Base-by-base conservation (phyloP, 2,797 vertebrate species). In the Phalanger gymnotis region DNA sequence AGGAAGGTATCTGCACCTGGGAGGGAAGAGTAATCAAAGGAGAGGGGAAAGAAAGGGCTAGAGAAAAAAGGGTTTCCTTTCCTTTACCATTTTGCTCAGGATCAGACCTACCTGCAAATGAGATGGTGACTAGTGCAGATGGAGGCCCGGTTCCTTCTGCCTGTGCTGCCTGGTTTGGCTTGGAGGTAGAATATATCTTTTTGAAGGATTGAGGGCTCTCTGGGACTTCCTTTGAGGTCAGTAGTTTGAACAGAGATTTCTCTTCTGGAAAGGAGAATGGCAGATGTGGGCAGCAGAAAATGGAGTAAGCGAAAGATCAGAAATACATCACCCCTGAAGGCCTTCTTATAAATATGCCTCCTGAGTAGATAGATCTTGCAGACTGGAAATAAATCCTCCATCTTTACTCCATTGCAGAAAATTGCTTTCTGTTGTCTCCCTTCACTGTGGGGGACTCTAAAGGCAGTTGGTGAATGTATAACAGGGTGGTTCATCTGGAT, bases 191-290 rank as follows among this genome's bases (percentile, higher is more conserved):
- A 87, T 53, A 3, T 89, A 3, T 93, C 54, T 95, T 97, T 95
- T 58, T 93, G 27, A 91, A 54, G 54, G 91, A 91, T 30, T 66
- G 89, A 90, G n/a, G 57, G 34, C 58, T 52, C 90, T 95, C 19
- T 91, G 34, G 73, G 73, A 92, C 34, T 91, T 96, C 34, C 58
- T 87, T 40, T 28, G 94, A 92, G 97, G 47, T 96, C 98, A 94
- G 94, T 96, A 95, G 94, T 94, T 97, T 97, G 61, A 66, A 81
- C 97, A 97, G 91, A 89, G 93, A n/a, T 94, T 14, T 93, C 54
- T 97, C 58, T 93, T 96, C 97, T 97, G 92, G 58, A 95, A 98
- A 96, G 96, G 95, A 14, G 95, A 96, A 96, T 91, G 95, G 91
- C 4, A 47, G 96, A 81, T 93, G 28, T 58, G 6, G 54, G 54